Evolutionary conservation across 2,797 vertebrate genomes (phyloP), one percentile per base, ranked within the genome.

Genomic region (Nyctalus aviator): DNA sequence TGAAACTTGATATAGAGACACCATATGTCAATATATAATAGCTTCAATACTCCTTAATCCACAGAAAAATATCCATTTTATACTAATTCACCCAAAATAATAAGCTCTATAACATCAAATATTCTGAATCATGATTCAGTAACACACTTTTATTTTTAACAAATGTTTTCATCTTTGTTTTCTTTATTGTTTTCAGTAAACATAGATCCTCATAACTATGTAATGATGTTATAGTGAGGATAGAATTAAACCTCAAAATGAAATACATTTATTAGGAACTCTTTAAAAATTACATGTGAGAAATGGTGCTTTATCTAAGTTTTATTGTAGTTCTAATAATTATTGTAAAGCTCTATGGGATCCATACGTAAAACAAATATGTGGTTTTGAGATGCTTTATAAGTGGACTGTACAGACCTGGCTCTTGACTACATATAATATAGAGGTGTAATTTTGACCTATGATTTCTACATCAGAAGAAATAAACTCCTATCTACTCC

Each of bases 181-280:
- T 76, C 48, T 27, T 84, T 66, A 13, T 17, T 68, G 41, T 76
- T 21, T 13, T 64, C 35, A 44, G 14, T 46, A 82, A 85, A 71
- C 71, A 93, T 3, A 77, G 12, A 84, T 76, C 30, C 62, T 66
- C 18, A 71, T 73, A n/a, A 83, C 75, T 23, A 32, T 17, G 18
- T 59, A 57, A 77, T 79, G 15, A 64, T 6, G 2, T 88, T 88
- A 86, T 35, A 76, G 32, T 46, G 53, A 85, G 35, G 25, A 48
- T 62, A 93, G 77, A 86, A 53, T 11, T 68, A 81, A 90, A 37
- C 3, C 35, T 96, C 77, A 83, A 72, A 87, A 75, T 57, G 59
- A 93, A 88, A 41, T 32, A n/a, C 88, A 53, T 37, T 71, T 89
- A 35, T 79, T 50, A 64, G 41, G 41, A 72, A 44, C 5, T n/a